Conservation (phyloP, 1,140 invertebrate species). For the Asobara japonica region DNA sequence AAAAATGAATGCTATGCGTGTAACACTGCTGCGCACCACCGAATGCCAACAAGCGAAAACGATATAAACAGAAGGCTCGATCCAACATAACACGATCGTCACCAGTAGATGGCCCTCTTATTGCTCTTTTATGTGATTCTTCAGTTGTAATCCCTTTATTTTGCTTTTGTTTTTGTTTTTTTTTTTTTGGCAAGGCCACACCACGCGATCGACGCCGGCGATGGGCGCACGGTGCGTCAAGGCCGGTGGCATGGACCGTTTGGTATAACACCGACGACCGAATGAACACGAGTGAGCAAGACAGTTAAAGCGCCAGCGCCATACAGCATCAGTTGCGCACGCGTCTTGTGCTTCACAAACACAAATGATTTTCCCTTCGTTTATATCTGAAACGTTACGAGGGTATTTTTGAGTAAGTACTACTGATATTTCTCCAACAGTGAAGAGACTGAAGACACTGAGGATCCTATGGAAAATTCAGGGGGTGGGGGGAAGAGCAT, state of each 20-base stretch:
- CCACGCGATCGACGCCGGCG: conserved; percentile 40
- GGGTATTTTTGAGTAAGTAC: conserved; percentile 18
- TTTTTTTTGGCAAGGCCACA: background rate
- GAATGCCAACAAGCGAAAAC: background rate
- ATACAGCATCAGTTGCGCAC: conserved; percentile 27
- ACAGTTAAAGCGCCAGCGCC: conserved; percentile 9
- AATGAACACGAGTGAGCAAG: conserved; percentile 30
- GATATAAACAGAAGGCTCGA: background rate
- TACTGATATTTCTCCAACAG: conserved; percentile 21
- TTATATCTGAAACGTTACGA: background rate
- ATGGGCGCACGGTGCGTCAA: conserved; percentile 36
- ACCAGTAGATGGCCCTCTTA: too few species aligned
- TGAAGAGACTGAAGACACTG: conserved; percentile 10
- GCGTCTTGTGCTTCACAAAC: conserved; percentile 14
- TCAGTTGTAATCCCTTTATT: background rate
- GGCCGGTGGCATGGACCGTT: conserved; percentile 36
- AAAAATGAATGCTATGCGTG: background rate
- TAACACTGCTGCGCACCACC: conserved; percentile 4
- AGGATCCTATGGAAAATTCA: background rate
- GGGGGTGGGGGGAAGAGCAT: background rate
- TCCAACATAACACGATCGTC: background rate
- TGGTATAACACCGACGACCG: conserved; percentile 25
- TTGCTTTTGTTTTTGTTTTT: too few species aligned
- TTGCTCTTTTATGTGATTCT: too few species aligned
- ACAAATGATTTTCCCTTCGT: conserved; percentile 1